phyloP scores from a whole-genome alignment of 2,797 vertebrate genomes.

The Pempheris klunzingeri region DNA sequence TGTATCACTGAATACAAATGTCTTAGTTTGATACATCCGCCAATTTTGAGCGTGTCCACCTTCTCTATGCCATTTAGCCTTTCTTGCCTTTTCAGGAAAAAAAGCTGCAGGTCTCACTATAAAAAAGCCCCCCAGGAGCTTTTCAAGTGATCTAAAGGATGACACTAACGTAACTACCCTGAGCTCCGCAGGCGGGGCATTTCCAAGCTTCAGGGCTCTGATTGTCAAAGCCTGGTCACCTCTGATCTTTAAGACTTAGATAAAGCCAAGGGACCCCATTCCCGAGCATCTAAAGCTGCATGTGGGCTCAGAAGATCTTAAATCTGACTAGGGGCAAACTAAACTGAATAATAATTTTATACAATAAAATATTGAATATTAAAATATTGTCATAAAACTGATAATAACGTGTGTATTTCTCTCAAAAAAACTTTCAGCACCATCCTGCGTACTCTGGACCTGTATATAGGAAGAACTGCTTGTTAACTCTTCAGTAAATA shows the following conservation, averaged over 20 bases:
- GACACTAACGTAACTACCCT: slow-evolving; percentile 5
- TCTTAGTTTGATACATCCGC: neutral
- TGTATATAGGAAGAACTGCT: neutral
- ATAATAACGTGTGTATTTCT: neutral
- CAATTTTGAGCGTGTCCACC: neutral
- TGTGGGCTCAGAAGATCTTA: neutral
- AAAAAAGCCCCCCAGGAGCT: neutral
- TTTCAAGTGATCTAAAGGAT: slow-evolving; percentile 14
- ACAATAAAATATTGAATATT: too few relatives aligned
- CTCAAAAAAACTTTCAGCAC: neutral
- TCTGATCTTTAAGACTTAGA: slow-evolving; percentile 31
- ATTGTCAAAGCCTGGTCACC: slow-evolving; percentile 15
- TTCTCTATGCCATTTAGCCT: neutral
- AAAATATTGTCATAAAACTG: neutral
- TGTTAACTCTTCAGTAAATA: neutral
- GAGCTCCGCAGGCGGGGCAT: slow-evolving; percentile 12
- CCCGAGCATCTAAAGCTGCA: neutral
- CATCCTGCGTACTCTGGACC: neutral
- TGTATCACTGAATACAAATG: neutral
- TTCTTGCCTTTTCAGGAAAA: too few relatives aligned
- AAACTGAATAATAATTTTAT: neutral
- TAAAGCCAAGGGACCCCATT: neutral
- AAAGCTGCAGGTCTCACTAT: neutral
- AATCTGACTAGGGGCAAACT: neutral
- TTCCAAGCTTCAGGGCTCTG: slow-evolving; percentile 23